These are phyloP conservation scores for Myzus persicae DNA, from an alignment of 1,140 invertebrate genomes.

Conservation along the genomic window DNA sequence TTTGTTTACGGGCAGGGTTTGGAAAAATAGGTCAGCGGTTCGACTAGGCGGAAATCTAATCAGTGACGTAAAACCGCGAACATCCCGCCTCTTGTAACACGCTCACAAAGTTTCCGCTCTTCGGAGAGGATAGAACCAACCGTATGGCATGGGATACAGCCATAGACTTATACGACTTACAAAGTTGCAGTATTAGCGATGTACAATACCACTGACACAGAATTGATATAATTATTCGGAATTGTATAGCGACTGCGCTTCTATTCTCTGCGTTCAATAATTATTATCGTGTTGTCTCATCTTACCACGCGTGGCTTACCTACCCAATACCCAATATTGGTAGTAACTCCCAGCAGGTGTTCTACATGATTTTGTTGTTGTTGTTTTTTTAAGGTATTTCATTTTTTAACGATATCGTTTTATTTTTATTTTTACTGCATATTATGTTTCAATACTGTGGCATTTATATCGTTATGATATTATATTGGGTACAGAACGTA, in stretches of 20 bases:
- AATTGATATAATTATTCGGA: not conserved
- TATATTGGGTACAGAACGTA: no score
- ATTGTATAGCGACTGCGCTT: not conserved
- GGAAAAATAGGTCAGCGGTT: constrained; percentile 14
- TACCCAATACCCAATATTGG: no score
- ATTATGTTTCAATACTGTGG: no score
- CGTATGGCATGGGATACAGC: not conserved
- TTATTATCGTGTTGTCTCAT: not conserved
- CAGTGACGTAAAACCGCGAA: not conserved
- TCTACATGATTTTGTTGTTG: not conserved
- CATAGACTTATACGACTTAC: not conserved
- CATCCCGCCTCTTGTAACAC: not conserved
- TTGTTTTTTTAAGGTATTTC: not conserved
- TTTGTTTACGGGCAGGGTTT: not conserved
- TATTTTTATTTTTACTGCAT: no score
- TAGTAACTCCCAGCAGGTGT: not conserved
- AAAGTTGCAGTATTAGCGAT: not conserved
- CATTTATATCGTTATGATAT: not conserved
- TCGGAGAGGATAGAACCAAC: not conserved
- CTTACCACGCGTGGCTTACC: no score
- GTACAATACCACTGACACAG: not conserved
- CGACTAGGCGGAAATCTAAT: not conserved
- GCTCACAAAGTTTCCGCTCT: not conserved
- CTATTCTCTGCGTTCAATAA: not conserved
- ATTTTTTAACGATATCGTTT: not conserved